phyloP scores from a whole-genome alignment of 2,888 invertebrate genomes.

The Mechanitis messenoides region DNA sequence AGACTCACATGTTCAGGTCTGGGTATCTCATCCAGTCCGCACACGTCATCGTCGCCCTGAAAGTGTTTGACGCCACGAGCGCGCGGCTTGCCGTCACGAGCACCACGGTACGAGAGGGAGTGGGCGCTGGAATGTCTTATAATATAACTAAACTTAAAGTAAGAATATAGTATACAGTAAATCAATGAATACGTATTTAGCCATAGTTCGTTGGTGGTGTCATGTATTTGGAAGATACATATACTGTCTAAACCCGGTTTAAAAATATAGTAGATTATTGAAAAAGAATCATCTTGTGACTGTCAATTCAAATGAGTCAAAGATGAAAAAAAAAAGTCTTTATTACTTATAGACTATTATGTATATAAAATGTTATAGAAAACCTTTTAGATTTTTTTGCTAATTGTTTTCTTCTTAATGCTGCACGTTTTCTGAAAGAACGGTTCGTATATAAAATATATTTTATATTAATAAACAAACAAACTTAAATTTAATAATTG shows the following conservation, averaged over 20 bases:
- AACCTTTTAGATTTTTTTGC: slow-evolving; percentile 28
- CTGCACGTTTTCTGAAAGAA: slow-evolving; percentile 39
- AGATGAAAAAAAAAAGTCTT: too few relatives aligned
- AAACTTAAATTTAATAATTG: neutral
- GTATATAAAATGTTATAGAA: slow-evolving; percentile 17
- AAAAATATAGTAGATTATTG: too few relatives aligned
- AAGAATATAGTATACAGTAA: too few relatives aligned
- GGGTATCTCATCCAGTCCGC: slow-evolving; percentile 63
- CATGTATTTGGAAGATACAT: too few relatives aligned
- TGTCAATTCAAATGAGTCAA: too few relatives aligned
- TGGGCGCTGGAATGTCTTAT: too few relatives aligned
- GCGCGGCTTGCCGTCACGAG: slow-evolving; percentile 50
- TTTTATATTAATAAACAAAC: neutral
- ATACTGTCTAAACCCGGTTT: too few relatives aligned
- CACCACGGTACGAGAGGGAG: slow-evolving; percentile 31
- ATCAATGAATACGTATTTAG: too few relatives aligned
- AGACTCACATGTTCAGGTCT: slow-evolving; percentile 56
- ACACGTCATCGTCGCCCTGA: slow-evolving; percentile 47
- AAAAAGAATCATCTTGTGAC: too few relatives aligned
- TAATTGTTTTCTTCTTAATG: slow-evolving; percentile 32
- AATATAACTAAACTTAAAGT: too few relatives aligned
- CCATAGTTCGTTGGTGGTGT: too few relatives aligned
- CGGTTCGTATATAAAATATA: neutral
- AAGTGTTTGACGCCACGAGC: slow-evolving; percentile 40
- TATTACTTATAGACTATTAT: too few relatives aligned